Base-by-base conservation (phyloP, 1,140 invertebrate species). In the Colletes gigas region DNA sequence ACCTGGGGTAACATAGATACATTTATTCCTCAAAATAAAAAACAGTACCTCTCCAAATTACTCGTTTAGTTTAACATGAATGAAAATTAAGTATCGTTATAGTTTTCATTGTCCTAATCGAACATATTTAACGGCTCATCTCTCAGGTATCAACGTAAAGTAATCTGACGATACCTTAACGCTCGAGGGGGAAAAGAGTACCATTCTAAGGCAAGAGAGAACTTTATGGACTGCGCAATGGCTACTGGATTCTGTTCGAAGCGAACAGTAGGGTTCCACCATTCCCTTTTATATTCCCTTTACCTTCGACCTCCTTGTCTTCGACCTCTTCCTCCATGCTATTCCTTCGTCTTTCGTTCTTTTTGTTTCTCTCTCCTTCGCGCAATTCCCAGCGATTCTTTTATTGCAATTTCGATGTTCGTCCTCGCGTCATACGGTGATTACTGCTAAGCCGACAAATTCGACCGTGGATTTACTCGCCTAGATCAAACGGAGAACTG, bases 161-260 rank as follows among this genome's bases (percentile, higher is more conserved):
- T 30, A 30, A 30, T 30, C 30, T 30, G 85, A 72, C 81, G 79
- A 76, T 83, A 82, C 80, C 81, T 84, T 87, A 86, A 87, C 84
- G 81, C 70, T 78, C 52, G 78, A 68, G 85, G 79, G 63, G 84
- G 85, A 82, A 88, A 84, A 82, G 73, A 84, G 63, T 74, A 69
- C 69, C 66, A 71, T 86, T 88, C 84, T 74, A 75, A 81, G 67
- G 76, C 81, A 74, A 67, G 71, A 89, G 88, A 83, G 80, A 87
- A 88, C 81, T 89, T 89, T 89, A 89, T 89, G 83, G 85, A 87
- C 87, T 88, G 85, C 69, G 85, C 88, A 86, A 88, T 83, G 82
- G 87, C 85, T 77, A 85, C 79, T 88, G 83, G 81, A 86, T 86
- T 89, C 81, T 81, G 75, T 77, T 75, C 77, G 69, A 77, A 60